Evolutionary conservation across 2,113 vertebrate genomes (phyloP), one percentile per base, ranked within the genome.

Genomic region (Megalops atlanticus): DNA sequence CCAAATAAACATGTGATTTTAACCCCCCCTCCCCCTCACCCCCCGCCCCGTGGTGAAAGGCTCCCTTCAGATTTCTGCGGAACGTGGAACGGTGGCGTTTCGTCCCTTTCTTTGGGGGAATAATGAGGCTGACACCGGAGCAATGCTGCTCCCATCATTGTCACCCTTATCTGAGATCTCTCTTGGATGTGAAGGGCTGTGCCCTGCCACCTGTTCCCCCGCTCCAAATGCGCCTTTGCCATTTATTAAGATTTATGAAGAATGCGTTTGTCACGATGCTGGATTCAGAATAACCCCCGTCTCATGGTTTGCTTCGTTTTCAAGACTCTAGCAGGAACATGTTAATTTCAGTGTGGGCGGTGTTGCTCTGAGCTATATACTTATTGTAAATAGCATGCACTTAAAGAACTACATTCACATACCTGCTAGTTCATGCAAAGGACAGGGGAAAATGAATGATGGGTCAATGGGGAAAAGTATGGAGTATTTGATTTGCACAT

Each of bases 161-260:
- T 87, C 76, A 73, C 45, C 71, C 84, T 86, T 88, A 88, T 88
- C 87, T 77, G 75, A 39, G 82, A 89, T 89, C 89, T 87, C 76
- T 79, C 84, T 72, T 79, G 81, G 76, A 88, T 80, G 82, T 83
- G 83, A 83, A 83, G 87, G 85, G 85, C 79, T 82, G 86, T 86
- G 86, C 82, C 79, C 85, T 85, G 82, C 86, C 87, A 85, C 87
- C 87, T 90, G 86, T 86, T 84, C 77, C 16, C n/a, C 71, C 49
- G 64, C 84, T 81, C 77, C 68, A 35, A 70, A 31, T 70, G 79
- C 18, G 31, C 43, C 75, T 39, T 15, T n/a, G 49, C 78, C 68
- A 10, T 72, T 85, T 86, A 85, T 83, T 80, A 85, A 75, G 64
- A 58, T 58, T 58, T 64, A 64, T 64, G 58, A 64, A 31, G 58